A percentile compares a stretch with the other conserved stretches of the same genome.
phyloP scores from a whole-genome alignment of 1,140 invertebrate genomes.

The Nylanderia fulva region DNA sequence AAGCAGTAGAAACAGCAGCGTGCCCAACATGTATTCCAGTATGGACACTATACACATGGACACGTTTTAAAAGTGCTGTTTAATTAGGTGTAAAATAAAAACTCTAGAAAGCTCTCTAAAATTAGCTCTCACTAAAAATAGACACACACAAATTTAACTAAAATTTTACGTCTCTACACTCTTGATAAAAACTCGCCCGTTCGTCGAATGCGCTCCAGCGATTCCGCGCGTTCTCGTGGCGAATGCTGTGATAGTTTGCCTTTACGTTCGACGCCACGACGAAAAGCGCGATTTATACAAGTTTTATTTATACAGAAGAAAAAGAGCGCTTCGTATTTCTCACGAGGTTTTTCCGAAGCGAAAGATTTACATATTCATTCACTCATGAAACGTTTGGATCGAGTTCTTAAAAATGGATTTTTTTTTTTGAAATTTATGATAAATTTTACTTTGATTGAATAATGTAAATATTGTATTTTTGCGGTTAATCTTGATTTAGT shows the following conservation, averaged over 20 bases:
- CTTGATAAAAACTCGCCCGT: not conserved
- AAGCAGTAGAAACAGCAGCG: constrained; percentile 69
- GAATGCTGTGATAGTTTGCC: constrained; percentile 63
- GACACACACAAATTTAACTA: not conserved
- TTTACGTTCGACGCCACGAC: constrained; percentile 32
- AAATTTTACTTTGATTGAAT: not conserved
- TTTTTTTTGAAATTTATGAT: not conserved
- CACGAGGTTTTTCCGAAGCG: not conserved
- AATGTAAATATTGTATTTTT: constrained; percentile 19
- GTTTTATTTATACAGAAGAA: not conserved
- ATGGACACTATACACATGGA: constrained; percentile 81
- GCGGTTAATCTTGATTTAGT: constrained; percentile 5
- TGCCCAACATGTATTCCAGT: constrained; percentile 74
- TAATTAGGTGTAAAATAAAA: not conserved
- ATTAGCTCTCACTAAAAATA: not conserved
- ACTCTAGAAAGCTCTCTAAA: not conserved
- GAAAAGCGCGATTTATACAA: constrained; percentile 15
- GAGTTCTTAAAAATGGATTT: not conserved
- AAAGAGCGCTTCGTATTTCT: not conserved
- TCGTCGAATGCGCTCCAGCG: not conserved
- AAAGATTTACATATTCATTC: constrained; percentile 1
- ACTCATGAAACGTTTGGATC: not conserved
- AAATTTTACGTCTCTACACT: not conserved
- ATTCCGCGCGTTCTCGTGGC: constrained; percentile 17
- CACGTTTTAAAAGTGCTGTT: constrained; percentile 70